phyloP scores from a whole-genome alignment of 92 coral and sea anemone genomes.

The Virgularia gustaviana region DNA sequence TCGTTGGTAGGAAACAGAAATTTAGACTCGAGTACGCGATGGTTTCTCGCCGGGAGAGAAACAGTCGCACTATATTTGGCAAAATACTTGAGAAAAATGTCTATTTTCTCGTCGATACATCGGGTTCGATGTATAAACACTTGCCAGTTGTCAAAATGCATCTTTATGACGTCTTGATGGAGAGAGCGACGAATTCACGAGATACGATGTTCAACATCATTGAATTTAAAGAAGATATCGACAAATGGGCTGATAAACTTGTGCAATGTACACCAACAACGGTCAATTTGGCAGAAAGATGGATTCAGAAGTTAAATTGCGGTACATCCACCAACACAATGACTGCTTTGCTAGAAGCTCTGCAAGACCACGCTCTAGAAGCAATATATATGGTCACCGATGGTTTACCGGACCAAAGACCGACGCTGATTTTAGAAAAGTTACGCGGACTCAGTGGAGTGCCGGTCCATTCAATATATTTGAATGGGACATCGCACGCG shows the following conservation, averaged over 20 bases:
- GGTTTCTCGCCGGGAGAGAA: conserved; percentile 60
- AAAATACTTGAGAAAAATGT: conserved; percentile 78
- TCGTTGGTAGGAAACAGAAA: neutral
- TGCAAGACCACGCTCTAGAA: conserved; percentile 74
- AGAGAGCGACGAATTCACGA: conserved; percentile 72
- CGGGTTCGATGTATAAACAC: conserved; percentile 96
- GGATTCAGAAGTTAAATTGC: conserved; percentile 74
- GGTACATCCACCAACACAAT: conserved; percentile 92
- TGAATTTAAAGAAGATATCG: conserved; percentile 70
- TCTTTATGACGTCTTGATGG: conserved; percentile 73
- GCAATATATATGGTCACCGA: conserved; percentile 92
- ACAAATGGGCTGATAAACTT: conserved; percentile 78
- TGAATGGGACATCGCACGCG: conserved; percentile 80
- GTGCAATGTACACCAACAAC: conserved; percentile 83
- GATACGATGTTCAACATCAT: conserved; percentile 94
- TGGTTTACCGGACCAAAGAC: conserved; percentile 90
- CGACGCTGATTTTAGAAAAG: conserved; percentile 76
- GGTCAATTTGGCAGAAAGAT: conserved; percentile 70
- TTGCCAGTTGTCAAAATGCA: conserved; percentile 77
- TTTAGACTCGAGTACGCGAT: neutral
- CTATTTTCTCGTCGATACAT: conserved; percentile 75
- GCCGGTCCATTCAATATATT: conserved; percentile 85
- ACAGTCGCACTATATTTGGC: conserved; percentile 89
- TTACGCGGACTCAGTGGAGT: too few relatives aligned
- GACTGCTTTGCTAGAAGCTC: conserved; percentile 90